phyloP scores from a whole-genome alignment of 2,888 invertebrate species.

The Caenorhabditis drosophilae region DNA sequence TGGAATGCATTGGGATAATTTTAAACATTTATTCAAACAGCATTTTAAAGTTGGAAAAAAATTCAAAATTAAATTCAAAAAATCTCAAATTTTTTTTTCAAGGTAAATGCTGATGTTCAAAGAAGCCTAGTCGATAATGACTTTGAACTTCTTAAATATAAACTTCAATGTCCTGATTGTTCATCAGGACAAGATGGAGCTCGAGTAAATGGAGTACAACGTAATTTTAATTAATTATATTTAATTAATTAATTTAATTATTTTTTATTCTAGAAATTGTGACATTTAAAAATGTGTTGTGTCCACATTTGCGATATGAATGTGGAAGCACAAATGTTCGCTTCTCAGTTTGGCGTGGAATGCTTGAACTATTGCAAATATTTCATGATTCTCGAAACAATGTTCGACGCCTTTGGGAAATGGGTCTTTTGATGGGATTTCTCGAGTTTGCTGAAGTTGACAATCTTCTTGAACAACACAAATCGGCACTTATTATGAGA shows the following conservation, averaged over 20 bases:
- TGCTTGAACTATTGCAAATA: slow-evolving; percentile 67
- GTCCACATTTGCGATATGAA: slow-evolving; percentile 66
- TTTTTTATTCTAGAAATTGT: slow-evolving; percentile 30
- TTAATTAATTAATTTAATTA: background rate
- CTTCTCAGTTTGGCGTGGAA: slow-evolving; percentile 67
- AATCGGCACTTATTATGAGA: slow-evolving; percentile 56
- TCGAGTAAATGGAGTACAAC: slow-evolving; percentile 53
- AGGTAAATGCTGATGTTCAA: slow-evolving; percentile 63
- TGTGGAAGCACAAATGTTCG: slow-evolving; percentile 59
- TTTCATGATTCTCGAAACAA: slow-evolving; percentile 63
- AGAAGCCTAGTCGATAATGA: slow-evolving; percentile 61
- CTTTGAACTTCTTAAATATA: slow-evolving; percentile 63
- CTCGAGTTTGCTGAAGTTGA: slow-evolving; percentile 59
- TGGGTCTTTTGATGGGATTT: slow-evolving; percentile 55
- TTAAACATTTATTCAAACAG: slow-evolving; percentile 64
- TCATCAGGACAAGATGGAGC: slow-evolving; percentile 44
- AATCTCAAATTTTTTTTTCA: slow-evolving; percentile 19
- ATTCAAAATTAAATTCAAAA: background rate
- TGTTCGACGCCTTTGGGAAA: slow-evolving; percentile 59
- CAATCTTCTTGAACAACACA: slow-evolving; percentile 47
- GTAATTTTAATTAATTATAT: slow-evolving; percentile 32
- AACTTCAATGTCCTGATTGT: slow-evolving; percentile 66
- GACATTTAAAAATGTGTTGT: slow-evolving; percentile 66
- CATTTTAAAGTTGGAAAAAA: slow-evolving; percentile 56
- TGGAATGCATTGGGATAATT: slow-evolving; percentile 67